These are phyloP conservation scores for Phaetusa simplex DNA, from an alignment of 2,113 vertebrate species.

Conservation along the genomic window DNA sequence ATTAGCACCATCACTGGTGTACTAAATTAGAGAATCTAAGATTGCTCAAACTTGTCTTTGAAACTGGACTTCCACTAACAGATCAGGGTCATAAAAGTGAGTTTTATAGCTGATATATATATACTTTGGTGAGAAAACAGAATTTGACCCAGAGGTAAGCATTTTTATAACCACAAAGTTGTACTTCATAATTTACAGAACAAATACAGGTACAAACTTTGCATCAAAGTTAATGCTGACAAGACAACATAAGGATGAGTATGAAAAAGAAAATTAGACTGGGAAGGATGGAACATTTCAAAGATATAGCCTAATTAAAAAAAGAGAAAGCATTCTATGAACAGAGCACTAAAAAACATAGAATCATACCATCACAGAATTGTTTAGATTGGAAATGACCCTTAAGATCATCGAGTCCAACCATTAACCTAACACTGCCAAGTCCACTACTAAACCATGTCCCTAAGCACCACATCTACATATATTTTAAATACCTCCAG, in stretches of 20 bases:
- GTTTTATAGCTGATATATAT: not conserved
- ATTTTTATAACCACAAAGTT: not conserved
- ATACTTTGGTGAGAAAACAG: not conserved
- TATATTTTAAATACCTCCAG: too few species aligned
- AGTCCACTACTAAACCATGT: too few species aligned
- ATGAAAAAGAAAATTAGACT: not conserved
- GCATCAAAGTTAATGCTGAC: not conserved
- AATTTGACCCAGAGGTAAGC: not conserved
- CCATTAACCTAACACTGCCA: too few species aligned
- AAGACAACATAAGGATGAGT: not conserved
- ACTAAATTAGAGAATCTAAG: not conserved
- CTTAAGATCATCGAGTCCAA: too few species aligned
- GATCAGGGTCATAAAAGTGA: not conserved
- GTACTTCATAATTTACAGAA: not conserved
- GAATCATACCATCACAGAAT: not conserved
- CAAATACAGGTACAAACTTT: not conserved
- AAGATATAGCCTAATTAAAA: not conserved
- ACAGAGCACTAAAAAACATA: not conserved
- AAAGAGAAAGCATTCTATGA: not conserved
- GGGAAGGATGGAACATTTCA: not conserved
- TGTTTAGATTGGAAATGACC: too few species aligned
- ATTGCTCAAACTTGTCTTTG: not conserved
- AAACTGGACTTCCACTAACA: not conserved
- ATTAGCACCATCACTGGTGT: not conserved
- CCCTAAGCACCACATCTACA: too few species aligned